Conservation (phyloP, 2,888 invertebrate species). For the Meliscaeva auricollis region DNA sequence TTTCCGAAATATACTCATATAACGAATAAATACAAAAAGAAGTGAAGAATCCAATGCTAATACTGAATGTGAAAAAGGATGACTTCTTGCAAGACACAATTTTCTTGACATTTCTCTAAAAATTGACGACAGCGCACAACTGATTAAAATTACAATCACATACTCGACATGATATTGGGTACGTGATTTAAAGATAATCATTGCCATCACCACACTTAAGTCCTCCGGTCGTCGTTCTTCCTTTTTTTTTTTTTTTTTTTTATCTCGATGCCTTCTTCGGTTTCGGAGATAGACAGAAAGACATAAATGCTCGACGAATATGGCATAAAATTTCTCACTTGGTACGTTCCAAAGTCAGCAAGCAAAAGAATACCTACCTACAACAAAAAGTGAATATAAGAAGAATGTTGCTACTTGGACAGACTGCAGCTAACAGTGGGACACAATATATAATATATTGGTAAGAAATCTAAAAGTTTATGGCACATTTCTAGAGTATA, state of each 20-base stretch:
- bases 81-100: conserved; percentile 22
- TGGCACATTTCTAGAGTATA: too few species aligned
- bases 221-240: conserved; percentile 14
- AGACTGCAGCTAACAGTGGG: neutral
- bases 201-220: conserved; percentile 61
- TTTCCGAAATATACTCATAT: neutral
- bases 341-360: conserved; percentile 43
- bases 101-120: conserved; percentile 40
- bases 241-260: conserved; percentile 2
- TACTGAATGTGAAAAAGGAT: neutral
- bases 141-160: conserved; percentile 76
- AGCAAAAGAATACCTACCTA: neutral
- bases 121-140: conserved; percentile 69
- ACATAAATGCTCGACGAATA: conserved; percentile 75
- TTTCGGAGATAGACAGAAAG: conserved; percentile 62
- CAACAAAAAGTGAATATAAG: conserved; percentile 8
- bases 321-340: conserved; percentile 76
- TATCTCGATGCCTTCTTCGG: conserved; percentile 41
- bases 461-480: too few species aligned
- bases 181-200: conserved; percentile 76
- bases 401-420: conserved; percentile 24
- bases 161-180: conserved; percentile 75
- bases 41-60: conserved; percentile 10
- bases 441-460: neutral
- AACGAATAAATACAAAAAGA: conserved; percentile 10